Evolutionary conservation across 2,888 invertebrate genomes (phyloP).

Genomic region (Luperina testacea): DNA sequence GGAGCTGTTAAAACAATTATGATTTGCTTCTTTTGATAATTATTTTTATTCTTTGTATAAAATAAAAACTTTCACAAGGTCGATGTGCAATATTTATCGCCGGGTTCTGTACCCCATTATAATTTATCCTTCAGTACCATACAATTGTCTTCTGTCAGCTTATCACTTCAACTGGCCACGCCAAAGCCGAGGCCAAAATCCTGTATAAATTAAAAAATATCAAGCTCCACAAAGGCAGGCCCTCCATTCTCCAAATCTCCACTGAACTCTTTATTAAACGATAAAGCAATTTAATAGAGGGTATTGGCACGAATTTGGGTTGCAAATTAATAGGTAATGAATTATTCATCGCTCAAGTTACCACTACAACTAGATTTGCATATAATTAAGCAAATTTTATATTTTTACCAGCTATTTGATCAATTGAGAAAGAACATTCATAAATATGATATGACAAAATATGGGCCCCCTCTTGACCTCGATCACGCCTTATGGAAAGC

Average conservation of each 20-base stretch:
- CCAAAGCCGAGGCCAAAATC: not conserved
- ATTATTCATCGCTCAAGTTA: constrained; percentile 61
- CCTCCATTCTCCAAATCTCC: constrained; percentile 38
- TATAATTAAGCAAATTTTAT: constrained; percentile 47
- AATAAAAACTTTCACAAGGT: no score
- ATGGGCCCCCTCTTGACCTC: no score
- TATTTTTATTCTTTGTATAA: no score
- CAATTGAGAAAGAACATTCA: not conserved
- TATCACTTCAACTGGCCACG: constrained; percentile 5
- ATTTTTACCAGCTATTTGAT: constrained; percentile 15
- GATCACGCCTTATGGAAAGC: no score
- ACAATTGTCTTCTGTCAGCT: not conserved
- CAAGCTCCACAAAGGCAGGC: constrained; percentile 7
- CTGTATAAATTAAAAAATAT: constrained; percentile 38
- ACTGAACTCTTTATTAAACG: constrained; percentile 44
- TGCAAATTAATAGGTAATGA: constrained; percentile 64
- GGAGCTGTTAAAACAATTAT: no score
- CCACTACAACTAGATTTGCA: constrained; percentile 61
- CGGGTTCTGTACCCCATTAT: no score
- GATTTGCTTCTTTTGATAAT: no score
- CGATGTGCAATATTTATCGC: no score
- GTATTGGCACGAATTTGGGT: constrained; percentile 58
- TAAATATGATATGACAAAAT: not conserved
- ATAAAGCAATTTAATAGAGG: constrained; percentile 50
- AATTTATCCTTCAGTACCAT: not conserved